These are phyloP conservation scores for Leptura quadrifasciata DNA, from an alignment of 2,888 invertebrate species.

Conservation along the genomic window DNA sequence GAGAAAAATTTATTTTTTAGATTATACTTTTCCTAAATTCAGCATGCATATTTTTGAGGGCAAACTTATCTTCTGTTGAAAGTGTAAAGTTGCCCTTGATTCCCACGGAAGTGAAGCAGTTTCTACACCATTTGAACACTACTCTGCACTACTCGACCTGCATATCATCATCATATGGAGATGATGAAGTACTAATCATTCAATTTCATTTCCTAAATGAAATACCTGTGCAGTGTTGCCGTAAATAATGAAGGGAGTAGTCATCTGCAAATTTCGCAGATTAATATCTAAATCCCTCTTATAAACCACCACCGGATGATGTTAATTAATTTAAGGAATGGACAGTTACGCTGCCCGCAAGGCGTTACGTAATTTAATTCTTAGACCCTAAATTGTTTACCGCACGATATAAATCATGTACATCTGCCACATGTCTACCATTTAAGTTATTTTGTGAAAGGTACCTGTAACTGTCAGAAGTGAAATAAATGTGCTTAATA, in stretches of 20 bases:
- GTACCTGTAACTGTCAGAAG: neutral
- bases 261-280: neutral
- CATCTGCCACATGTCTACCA: conserved; percentile 20
- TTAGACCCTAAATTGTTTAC: conserved; percentile 19
- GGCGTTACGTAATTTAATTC: conserved; percentile 27
- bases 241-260: neutral
- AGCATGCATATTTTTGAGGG: no score
- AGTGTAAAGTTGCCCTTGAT: no score
- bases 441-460: neutral
- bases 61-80: no score
- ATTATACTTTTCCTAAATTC: no score
- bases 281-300: neutral
- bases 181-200: no score
- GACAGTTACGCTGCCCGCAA: conserved; percentile 13
- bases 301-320: neutral
- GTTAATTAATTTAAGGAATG: conserved; percentile 24
- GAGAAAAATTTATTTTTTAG: no score
- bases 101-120: no score
- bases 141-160: no score
- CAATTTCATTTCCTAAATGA: no score
- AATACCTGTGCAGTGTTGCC: no score
- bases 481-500: neutral
- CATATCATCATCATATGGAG: no score
- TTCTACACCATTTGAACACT: no score
- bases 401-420: conserved; percentile 23